Percentiles rank a stretch among this genome's conserved stretches.
Conservation (phyloP, 2,888 invertebrate genomes). For the Calameuta idolon region DNA sequence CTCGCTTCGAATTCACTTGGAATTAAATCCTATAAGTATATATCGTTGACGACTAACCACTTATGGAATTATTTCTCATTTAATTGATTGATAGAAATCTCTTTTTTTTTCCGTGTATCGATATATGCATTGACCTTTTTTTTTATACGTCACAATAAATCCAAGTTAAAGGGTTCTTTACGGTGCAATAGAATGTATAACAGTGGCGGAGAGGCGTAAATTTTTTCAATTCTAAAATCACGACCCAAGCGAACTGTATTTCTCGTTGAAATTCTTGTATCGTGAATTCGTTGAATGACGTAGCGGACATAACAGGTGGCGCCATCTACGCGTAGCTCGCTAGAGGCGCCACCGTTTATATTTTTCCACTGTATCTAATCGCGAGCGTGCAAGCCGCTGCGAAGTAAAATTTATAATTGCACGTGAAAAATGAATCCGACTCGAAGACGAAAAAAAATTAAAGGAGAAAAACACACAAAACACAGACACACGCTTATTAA, state of each 20-base stretch:
- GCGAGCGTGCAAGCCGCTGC: conserved; percentile 10
- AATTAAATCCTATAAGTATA: not conserved
- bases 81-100: not conserved
- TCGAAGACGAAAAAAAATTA: not conserved
- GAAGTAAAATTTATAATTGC: conserved; percentile 13
- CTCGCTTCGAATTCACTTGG: not conserved
- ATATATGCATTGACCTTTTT: not conserved
- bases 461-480: not conserved
- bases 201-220: not conserved
- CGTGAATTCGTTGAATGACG: not conserved
- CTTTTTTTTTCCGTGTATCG: not conserved
- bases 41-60: not conserved
- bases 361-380: conserved; percentile 33
- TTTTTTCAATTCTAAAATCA: not conserved
- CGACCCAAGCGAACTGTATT: not conserved
- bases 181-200: not conserved
- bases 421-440: conserved; percentile 16
- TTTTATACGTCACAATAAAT: not conserved
- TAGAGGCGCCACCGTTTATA: conserved; percentile 25
- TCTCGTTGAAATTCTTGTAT: not conserved
- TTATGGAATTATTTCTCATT: not conserved
- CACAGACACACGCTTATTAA: conserved; percentile 32
- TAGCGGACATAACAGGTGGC: not conserved
- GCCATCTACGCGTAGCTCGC: not conserved
- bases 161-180: not conserved